Evolutionary conservation across 37 sponge, comb jelly and placozoan genomes (phyloP).

Genomic region (Crambe crambe): DNA sequence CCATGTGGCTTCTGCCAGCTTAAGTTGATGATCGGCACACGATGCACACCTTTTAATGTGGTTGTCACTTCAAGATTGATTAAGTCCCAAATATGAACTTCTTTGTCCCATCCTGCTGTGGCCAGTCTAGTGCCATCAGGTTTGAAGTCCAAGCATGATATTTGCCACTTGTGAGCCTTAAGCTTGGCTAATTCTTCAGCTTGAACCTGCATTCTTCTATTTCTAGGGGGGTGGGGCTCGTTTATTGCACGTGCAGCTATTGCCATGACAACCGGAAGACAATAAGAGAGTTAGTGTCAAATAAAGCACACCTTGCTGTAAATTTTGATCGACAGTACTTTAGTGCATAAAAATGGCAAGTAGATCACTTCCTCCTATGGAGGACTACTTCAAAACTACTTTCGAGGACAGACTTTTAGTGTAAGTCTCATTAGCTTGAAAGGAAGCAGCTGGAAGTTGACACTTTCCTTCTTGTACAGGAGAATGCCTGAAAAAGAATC

Average conservation of each 20-base stretch:
- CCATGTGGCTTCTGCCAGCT: slow-evolving; percentile 74
- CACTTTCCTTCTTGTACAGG: slow-evolving; percentile 27
- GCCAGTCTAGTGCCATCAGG: slow-evolving; percentile 74
- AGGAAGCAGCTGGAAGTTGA: not conserved
- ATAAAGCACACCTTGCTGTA: slow-evolving; percentile 2
- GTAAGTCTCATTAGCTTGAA: slow-evolving; percentile 73
- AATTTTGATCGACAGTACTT: not conserved
- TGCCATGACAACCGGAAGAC: not conserved
- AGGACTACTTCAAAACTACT: slow-evolving; percentile 93
- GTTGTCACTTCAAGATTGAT: slow-evolving; percentile 47
- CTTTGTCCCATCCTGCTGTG: slow-evolving; percentile 85
- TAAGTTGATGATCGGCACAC: slow-evolving; percentile 68
- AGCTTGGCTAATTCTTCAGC: slow-evolving; percentile 72
- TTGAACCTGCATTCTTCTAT: slow-evolving; percentile 51
- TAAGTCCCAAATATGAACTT: slow-evolving; percentile 78
- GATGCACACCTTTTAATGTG: slow-evolving; percentile 62
- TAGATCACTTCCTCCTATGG: slow-evolving; percentile 62
- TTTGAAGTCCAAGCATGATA: slow-evolving; percentile 70
- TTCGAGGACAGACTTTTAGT: slow-evolving; percentile 95
- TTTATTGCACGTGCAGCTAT: not conserved
- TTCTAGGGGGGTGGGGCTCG: slow-evolving; percentile 13
- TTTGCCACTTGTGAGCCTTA: slow-evolving; percentile 75
- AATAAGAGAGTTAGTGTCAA: not conserved
- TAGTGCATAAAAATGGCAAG: not conserved
- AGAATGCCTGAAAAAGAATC: slow-evolving; percentile 96